Percentiles rank a stretch among this genome's conserved stretches.
phyloP scores from a whole-genome alignment of 1,140 invertebrate species.

The Drosophila parvula region DNA sequence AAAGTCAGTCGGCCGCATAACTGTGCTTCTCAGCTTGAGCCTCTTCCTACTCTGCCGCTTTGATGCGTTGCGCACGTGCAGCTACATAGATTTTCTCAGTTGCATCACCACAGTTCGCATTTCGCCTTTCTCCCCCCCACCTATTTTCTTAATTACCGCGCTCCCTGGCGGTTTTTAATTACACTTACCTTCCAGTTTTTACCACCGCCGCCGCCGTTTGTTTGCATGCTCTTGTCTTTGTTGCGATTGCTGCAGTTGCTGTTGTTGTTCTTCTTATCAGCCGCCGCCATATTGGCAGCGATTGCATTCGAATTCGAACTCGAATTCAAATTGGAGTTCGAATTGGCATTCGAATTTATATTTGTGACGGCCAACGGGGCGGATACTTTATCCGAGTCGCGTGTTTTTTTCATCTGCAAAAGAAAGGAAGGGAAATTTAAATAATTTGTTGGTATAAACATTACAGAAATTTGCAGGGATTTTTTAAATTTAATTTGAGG shows the following conservation, averaged over 20 bases:
- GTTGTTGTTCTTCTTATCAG: conserved; percentile 62
- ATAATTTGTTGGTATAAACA: background rate
- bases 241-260: conserved; percentile 57
- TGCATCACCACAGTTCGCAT: conserved; percentile 17
- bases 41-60: background rate
- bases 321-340: conserved; percentile 10
- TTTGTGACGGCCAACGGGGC: conserved; percentile 24
- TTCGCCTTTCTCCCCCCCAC: conserved; percentile 21
- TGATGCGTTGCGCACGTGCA: background rate
- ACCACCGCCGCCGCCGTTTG: conserved; percentile 68
- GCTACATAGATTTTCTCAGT: background rate
- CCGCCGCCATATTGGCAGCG: conserved; percentile 27
- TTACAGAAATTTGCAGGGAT: background rate
- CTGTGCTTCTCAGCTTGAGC: conserved; percentile 15
- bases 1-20: conserved; percentile 69
- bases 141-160: conserved; percentile 49
- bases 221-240: conserved; percentile 65
- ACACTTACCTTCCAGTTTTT: conserved; percentile 77
- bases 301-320: conserved; percentile 4
- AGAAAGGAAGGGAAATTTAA: background rate
- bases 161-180: conserved; percentile 35
- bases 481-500: background rate
- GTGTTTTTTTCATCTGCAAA: conserved; percentile 71
- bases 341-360: conserved; percentile 14
- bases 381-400: conserved; percentile 58